Evolutionary conservation across 2,113 vertebrate species (phyloP).

Genomic region (Pelmatolapia mariae): DNA sequence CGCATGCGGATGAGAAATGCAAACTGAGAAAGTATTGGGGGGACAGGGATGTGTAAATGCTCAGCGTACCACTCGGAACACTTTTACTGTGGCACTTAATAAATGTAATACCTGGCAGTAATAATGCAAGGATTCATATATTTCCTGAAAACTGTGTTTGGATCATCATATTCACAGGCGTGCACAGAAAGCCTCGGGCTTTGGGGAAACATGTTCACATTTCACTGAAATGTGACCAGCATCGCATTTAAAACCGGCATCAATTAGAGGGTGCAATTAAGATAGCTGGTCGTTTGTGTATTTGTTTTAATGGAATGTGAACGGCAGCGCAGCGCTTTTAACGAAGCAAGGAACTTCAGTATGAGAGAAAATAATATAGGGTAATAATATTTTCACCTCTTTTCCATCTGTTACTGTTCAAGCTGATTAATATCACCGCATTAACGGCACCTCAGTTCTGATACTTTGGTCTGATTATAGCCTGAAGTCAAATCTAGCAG

Average conservation of each 20-base stretch:
- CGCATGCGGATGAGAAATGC: constrained; percentile 43
- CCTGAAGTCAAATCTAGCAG: not conserved
- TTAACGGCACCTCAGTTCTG: not conserved
- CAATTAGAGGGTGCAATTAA: constrained; percentile 42
- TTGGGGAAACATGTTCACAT: constrained; percentile 5
- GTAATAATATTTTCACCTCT: not conserved
- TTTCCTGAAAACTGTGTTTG: constrained; percentile 31
- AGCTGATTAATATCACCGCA: not conserved
- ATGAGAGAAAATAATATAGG: not conserved
- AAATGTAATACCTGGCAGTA: constrained; percentile 41
- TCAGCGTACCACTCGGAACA: constrained; percentile 9
- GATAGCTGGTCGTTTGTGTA: constrained; percentile 6
- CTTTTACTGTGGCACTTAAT: constrained; percentile 40
- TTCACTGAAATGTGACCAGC: constrained; percentile 25
- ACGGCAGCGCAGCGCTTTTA: not conserved
- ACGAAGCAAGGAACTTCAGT: constrained; percentile 7
- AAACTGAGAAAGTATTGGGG: constrained; percentile 63
- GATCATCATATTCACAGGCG: constrained; percentile 7
- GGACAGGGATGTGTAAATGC: constrained; percentile 40
- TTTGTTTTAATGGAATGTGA: constrained; percentile 26
- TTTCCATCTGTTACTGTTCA: not conserved
- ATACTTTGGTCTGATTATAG: not conserved
- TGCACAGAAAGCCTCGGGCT: constrained; percentile 19
- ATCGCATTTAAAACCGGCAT: constrained; percentile 12
- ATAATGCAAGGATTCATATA: constrained; percentile 50